These are phyloP conservation scores for Balearica regulorum DNA, from an alignment of 2,797 vertebrate species.

Conservation along the genomic window DNA sequence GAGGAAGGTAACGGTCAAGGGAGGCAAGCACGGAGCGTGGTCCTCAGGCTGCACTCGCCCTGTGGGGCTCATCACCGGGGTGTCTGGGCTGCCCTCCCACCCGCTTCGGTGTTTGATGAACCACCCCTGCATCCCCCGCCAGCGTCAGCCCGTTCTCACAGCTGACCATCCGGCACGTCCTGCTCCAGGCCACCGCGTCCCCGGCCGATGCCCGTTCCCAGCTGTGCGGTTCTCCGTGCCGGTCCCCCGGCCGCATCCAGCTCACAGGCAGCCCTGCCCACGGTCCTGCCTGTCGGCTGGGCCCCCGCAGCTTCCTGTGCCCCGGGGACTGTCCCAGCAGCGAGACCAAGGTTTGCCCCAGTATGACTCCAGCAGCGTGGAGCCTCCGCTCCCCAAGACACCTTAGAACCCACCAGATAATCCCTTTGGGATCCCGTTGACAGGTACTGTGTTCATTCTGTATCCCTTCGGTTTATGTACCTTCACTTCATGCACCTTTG, in stretches of 20 bases:
- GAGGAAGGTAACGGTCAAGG: too few species aligned
- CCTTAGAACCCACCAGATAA: background rate
- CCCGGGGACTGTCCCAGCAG: background rate
- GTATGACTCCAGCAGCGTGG: background rate
- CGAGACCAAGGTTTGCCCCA: too few species aligned
- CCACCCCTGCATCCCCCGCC: background rate
- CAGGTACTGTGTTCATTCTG: fast-evolving
- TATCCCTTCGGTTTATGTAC: too few species aligned
- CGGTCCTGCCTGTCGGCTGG: background rate
- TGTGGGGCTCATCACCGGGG: background rate
- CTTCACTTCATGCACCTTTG: background rate
- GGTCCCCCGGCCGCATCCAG: fast-evolving
- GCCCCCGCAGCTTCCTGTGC: background rate
- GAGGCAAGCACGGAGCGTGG: background rate
- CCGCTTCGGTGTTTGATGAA: background rate
- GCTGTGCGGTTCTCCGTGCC: background rate
- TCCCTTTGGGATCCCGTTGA: background rate
- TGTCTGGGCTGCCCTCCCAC: background rate
- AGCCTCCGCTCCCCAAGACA: background rate
- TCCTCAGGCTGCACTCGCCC: background rate
- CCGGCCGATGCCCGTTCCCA: background rate
- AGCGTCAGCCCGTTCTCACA: background rate
- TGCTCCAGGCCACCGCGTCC: background rate
- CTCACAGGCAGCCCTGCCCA: background rate
- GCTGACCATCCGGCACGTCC: fast-evolving